Percentiles rank a stretch among this genome's conserved stretches.
These are phyloP conservation scores for Macrotrachela quadricornifera DNA, from an alignment of 1,140 invertebrate species.

Conservation along the genomic window DNA sequence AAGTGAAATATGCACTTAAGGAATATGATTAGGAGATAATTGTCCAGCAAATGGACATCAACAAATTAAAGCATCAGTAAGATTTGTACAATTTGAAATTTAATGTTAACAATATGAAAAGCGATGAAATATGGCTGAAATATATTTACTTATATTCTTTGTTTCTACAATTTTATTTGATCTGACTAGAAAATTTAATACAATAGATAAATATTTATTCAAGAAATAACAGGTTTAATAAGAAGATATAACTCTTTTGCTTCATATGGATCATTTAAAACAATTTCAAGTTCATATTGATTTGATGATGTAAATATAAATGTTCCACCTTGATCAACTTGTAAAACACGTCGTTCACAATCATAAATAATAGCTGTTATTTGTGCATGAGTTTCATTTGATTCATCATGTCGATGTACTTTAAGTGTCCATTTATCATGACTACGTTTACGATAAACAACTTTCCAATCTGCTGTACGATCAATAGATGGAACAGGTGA, in stretches of 20 bases:
- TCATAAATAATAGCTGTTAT: conserved; percentile 20
- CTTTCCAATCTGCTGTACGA: conserved; percentile 26
- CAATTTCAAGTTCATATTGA: conserved; percentile 17
- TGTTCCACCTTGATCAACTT: conserved; percentile 19
- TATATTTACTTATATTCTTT: no score
- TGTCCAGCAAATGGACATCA: no score
- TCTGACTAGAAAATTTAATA: no score
- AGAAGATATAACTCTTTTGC: conserved; percentile 22
- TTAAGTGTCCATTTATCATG: conserved; percentile 21
- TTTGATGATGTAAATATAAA: conserved; percentile 18
- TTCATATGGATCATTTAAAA: conserved; percentile 14
- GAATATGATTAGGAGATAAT: no score
- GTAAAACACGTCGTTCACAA: conserved; percentile 21
- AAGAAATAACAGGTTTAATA: conserved; percentile 20
- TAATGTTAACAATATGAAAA: no score
- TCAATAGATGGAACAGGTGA: conserved; percentile 20
- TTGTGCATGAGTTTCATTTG: conserved; percentile 20
- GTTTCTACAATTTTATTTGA: no score
- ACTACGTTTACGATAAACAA: conserved; percentile 22
- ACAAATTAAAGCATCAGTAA: no score
- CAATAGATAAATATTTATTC: background rate
- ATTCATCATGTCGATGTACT: conserved; percentile 24
- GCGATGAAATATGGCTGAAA: no score
- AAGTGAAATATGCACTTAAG: no score
- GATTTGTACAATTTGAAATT: no score